Evolutionary conservation across 2,797 vertebrate species (phyloP).

Genomic region (Pyrocephalus nanus): DNA sequence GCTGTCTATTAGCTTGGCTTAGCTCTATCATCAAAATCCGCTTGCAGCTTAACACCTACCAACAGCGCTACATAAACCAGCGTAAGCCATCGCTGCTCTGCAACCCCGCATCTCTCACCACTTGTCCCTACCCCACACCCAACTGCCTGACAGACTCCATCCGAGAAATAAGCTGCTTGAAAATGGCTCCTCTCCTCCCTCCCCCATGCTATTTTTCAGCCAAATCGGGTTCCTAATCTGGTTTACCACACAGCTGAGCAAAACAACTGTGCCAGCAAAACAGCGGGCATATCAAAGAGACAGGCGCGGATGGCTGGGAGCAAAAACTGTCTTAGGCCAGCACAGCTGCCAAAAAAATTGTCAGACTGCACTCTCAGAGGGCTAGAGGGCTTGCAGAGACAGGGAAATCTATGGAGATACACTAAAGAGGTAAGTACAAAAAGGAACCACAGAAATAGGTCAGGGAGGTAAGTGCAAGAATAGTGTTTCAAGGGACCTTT

Average conservation of each 20-base stretch:
- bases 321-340: constrained; percentile 4
- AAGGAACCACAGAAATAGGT: constrained; percentile 18
- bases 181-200: neutral
- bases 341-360: constrained; percentile 41
- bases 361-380: neutral
- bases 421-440: constrained; percentile 25
- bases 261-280: constrained; percentile 18
- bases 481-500: constrained; percentile 30
- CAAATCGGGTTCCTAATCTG: constrained; percentile 30
- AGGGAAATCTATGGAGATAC: constrained; percentile 1
- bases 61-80: neutral
- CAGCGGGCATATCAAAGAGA: neutral
- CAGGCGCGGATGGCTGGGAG: neutral
- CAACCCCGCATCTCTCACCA: accelerated
- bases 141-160: neutral
- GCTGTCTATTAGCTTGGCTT: neutral
- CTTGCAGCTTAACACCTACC: neutral
- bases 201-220: neutral
- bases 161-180: neutral
- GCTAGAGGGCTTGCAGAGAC: constrained; percentile 17
- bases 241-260: constrained; percentile 17
- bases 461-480: constrained; percentile 14
- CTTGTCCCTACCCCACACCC: neutral
- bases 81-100: neutral
- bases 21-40: neutral